These are phyloP conservation scores for Drosophila setosimentum DNA, from an alignment of 2,888 invertebrate species.

Conservation along the genomic window DNA sequence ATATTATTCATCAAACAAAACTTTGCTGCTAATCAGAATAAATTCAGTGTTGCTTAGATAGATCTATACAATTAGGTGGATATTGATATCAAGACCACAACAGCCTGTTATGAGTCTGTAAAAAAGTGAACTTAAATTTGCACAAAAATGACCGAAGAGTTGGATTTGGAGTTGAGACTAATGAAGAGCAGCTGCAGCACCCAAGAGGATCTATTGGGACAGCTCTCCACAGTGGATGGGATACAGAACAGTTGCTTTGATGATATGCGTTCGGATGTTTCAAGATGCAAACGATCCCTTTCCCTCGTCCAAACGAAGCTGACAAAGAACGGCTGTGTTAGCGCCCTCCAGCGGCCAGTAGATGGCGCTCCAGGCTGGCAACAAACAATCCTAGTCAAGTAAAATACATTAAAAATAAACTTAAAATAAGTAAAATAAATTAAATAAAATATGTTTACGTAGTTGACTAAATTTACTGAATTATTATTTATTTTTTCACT, in stretches of 20 bases:
- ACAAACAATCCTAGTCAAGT: constrained; percentile 67
- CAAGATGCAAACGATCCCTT: constrained; percentile 59
- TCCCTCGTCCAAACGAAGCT: constrained; percentile 80
- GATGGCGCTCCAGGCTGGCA: constrained; percentile 62
- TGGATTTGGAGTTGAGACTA: constrained; percentile 64
- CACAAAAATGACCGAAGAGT: constrained; percentile 37
- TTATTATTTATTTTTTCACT: constrained; percentile 6
- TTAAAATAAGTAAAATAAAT: neutral
- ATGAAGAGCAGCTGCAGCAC: constrained; percentile 41
- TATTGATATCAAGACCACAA: neutral
- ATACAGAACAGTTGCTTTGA: constrained; percentile 57
- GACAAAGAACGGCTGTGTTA: constrained; percentile 81
- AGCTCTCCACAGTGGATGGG: constrained; percentile 18
- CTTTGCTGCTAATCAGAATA: neutral
- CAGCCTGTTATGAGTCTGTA: constrained; percentile 24
- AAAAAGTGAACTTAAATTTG: neutral
- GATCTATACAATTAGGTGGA: neutral
- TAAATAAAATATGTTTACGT: neutral
- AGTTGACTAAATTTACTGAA: neutral
- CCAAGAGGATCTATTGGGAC: neutral
- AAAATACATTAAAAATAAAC: constrained; percentile 20
- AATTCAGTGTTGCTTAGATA: neutral
- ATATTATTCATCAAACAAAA: neutral
- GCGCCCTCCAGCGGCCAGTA: constrained; percentile 65
- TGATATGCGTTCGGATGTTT: constrained; percentile 61